phyloP scores from a whole-genome alignment of 2,113 vertebrate species.

The Forbesichthys papilliferus region DNA sequence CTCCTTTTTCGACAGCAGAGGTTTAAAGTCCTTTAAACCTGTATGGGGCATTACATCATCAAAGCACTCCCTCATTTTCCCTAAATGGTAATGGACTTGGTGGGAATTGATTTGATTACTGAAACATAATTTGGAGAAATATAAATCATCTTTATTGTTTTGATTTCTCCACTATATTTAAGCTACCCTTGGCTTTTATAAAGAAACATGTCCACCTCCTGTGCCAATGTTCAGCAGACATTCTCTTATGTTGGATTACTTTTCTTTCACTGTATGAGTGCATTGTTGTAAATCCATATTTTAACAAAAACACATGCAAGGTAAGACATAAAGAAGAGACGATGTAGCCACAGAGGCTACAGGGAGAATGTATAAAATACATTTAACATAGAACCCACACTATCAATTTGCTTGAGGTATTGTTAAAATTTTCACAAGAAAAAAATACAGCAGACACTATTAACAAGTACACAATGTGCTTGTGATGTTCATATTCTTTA shows the following conservation, averaged over 20 bases:
- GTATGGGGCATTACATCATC: constrained; percentile 56
- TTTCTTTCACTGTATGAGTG: constrained; percentile 31
- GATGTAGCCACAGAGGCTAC: too few relatives aligned
- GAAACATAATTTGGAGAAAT: constrained; percentile 51
- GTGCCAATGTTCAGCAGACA: constrained; percentile 27
- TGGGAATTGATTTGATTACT: constrained; percentile 53
- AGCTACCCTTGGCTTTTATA: constrained; percentile 16
- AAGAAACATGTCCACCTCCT: constrained; percentile 26
- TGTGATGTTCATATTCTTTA: too few relatives aligned
- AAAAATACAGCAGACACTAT: too few relatives aligned
- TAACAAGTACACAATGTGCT: too few relatives aligned
- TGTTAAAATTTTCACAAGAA: too few relatives aligned
- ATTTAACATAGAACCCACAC: too few relatives aligned
- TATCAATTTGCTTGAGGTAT: too few relatives aligned
- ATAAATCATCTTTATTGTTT: constrained; percentile 56
- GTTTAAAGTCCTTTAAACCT: constrained; percentile 61
- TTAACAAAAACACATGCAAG: not conserved
- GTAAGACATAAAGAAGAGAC: not conserved
- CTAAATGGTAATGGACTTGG: constrained; percentile 55
- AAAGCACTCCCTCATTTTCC: constrained; percentile 46
- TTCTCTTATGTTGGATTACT: constrained; percentile 26
- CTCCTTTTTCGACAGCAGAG: constrained; percentile 43
- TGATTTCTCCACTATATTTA: constrained; percentile 28
- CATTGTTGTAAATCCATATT: constrained; percentile 22
- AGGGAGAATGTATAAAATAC: not conserved